phyloP scores from a whole-genome alignment of 2,888 invertebrate genomes.

The Drosophila atroscutellata region DNA sequence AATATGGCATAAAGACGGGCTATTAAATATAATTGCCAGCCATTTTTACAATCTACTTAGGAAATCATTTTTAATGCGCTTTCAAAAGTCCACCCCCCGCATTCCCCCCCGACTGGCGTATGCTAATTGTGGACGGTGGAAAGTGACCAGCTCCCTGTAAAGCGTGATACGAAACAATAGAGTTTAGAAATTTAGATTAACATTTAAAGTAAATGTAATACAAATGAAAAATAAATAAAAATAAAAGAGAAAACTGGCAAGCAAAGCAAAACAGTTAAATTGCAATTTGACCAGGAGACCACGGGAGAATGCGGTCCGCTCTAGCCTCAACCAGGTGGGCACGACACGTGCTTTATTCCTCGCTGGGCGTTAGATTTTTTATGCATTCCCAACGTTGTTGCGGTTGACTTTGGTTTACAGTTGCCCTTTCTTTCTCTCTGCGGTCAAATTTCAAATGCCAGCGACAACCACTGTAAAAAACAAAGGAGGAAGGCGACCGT shows the following conservation, averaged over 20 bases:
- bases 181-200: slow-evolving; percentile 72
- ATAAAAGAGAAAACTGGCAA: slow-evolving; percentile 37
- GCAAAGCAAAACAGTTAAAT: slow-evolving; percentile 59
- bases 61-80: slow-evolving; percentile 75
- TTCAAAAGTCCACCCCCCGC: slow-evolving; percentile 35
- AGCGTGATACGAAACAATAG: slow-evolving; percentile 58
- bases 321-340: slow-evolving; percentile 60
- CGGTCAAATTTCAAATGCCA: slow-evolving; percentile 58
- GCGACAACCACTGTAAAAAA: slow-evolving; percentile 13
- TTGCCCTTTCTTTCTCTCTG: slow-evolving; percentile 11
- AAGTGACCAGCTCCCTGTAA: slow-evolving; percentile 21
- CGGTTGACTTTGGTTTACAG: slow-evolving; percentile 48
- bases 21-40: slow-evolving; percentile 76
- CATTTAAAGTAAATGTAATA: slow-evolving; percentile 73
- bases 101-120: slow-evolving; percentile 10
- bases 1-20: slow-evolving; percentile 55
- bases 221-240: slow-evolving; percentile 42
- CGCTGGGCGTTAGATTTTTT: slow-evolving; percentile 46
- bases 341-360: slow-evolving; percentile 58
- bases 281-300: slow-evolving; percentile 61
- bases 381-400: slow-evolving; percentile 54
- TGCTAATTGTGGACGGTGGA: slow-evolving; percentile 63
- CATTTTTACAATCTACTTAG: slow-evolving; percentile 78
- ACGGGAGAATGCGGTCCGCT: slow-evolving; percentile 17
- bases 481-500: slow-evolving; percentile 21